phyloP scores from a whole-genome alignment of 2,888 invertebrate species.

The Parascotia fuliginaria region DNA sequence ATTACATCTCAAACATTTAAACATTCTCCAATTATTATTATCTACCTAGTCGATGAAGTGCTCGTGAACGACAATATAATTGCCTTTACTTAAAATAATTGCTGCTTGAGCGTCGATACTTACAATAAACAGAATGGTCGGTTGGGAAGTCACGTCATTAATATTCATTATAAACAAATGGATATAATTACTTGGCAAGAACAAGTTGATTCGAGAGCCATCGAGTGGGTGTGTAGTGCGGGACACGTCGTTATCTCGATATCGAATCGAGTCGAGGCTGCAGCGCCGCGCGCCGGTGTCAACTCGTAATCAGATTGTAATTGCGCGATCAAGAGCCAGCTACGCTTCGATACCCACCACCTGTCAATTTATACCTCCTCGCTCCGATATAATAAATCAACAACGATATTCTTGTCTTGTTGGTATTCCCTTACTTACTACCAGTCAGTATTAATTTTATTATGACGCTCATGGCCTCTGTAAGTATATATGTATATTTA shows the following conservation, averaged over 20 bases:
- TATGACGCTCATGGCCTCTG: neutral
- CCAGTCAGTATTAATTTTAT: neutral
- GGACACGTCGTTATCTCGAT: conserved; percentile 77
- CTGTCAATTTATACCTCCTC: conserved; percentile 64
- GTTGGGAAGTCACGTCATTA: conserved; percentile 69
- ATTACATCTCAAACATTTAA: conserved; percentile 58
- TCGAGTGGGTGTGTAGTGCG: conserved; percentile 70
- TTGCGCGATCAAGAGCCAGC: conserved; percentile 65
- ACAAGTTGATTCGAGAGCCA: conserved; percentile 72
- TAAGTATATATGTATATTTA: neutral
- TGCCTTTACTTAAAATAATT: conserved; percentile 76
- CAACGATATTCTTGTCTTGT: conserved; percentile 31
- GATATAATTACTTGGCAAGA: conserved; percentile 79
- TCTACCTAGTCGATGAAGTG: conserved; percentile 54
- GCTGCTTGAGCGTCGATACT: conserved; percentile 66
- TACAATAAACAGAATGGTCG: conserved; percentile 68
- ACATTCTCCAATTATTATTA: conserved; percentile 60
- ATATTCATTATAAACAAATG: conserved; percentile 83
- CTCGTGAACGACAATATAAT: conserved; percentile 64
- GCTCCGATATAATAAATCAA: conserved; percentile 45
- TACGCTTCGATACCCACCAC: conserved; percentile 59
- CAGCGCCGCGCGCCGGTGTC: conserved; percentile 49
- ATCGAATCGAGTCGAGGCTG: conserved; percentile 57
- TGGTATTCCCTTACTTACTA: conserved; percentile 9
- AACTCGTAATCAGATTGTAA: conserved; percentile 75